These are phyloP conservation scores for Calephelis nemesis DNA, from an alignment of 1,140 invertebrate species.

Conservation along the genomic window DNA sequence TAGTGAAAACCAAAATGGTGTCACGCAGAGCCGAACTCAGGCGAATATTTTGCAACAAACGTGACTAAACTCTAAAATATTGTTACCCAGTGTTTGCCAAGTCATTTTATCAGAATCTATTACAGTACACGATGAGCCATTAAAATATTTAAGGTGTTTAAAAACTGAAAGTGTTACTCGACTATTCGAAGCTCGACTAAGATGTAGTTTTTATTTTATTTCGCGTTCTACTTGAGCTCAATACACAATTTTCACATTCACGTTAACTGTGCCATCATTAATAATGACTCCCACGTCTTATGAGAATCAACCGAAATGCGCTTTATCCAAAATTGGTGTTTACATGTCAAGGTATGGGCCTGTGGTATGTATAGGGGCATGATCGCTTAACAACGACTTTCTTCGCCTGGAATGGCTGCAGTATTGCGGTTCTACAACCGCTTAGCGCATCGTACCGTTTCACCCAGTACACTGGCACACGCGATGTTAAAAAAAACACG, in stretches of 20 bases:
- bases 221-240: neutral
- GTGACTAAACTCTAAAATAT: constrained; percentile 8
- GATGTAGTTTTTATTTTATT: neutral
- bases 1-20: neutral
- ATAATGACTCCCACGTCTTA: neutral
- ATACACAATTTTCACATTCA: neutral
- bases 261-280: neutral
- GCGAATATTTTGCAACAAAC: neutral
- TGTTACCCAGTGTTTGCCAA: constrained; percentile 6
- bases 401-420: constrained; percentile 70
- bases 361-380: constrained; percentile 33
- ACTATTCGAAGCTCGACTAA: neutral
- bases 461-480: constrained; percentile 41
- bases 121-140: constrained; percentile 9
- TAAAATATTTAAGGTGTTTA: constrained; percentile 11
- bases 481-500: constrained; percentile 41
- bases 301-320: constrained; percentile 3
- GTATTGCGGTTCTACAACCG: constrained; percentile 45
- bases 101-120: constrained; percentile 16
- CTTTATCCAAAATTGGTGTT: constrained; percentile 3
- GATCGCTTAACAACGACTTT: constrained; percentile 58
- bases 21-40: neutral
- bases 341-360: constrained; percentile 25
- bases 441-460: constrained; percentile 60
- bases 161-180: constrained; percentile 2